Evolutionary conservation across 2,797 vertebrate species (phyloP).

Genomic region (Podarcis siculus): DNA sequence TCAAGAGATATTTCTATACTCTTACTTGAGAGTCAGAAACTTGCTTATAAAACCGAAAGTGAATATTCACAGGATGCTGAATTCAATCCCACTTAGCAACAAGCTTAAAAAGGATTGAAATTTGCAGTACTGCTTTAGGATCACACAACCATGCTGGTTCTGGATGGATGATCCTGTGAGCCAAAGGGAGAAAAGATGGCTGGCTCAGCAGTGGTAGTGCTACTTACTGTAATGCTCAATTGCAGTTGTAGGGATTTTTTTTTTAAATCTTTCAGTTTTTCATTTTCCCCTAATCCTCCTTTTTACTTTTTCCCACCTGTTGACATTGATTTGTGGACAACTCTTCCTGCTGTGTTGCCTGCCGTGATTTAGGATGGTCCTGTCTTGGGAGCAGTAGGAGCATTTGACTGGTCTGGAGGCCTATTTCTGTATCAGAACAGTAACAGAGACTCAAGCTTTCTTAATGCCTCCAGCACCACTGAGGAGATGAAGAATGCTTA

Average conservation of each 20-base stretch:
- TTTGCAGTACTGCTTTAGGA: background rate
- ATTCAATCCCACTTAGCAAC: background rate
- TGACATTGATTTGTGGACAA: background rate
- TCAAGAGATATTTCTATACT: background rate
- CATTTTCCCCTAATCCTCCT: background rate
- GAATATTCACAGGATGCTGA: background rate
- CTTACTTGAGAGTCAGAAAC: background rate
- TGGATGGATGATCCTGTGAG: background rate
- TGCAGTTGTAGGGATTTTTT: background rate
- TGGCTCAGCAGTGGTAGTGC: background rate
- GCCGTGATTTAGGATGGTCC: background rate
- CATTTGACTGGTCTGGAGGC: slow-evolving; percentile 48
- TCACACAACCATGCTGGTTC: background rate
- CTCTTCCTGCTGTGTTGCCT: background rate
- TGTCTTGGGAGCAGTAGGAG: slow-evolving; percentile 40
- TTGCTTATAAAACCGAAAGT: background rate
- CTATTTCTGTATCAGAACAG: background rate
- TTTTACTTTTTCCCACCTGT: background rate
- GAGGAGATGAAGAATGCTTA: slow-evolving; percentile 31
- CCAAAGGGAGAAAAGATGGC: background rate
- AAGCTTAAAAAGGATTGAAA: background rate
- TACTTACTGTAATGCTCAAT: background rate
- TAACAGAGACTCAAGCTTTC: background rate
- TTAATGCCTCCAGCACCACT: slow-evolving; percentile 15
- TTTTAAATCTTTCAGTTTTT: background rate